These are phyloP conservation scores for Periparus ater DNA, from an alignment of 2,797 vertebrate genomes.

Conservation along the genomic window DNA sequence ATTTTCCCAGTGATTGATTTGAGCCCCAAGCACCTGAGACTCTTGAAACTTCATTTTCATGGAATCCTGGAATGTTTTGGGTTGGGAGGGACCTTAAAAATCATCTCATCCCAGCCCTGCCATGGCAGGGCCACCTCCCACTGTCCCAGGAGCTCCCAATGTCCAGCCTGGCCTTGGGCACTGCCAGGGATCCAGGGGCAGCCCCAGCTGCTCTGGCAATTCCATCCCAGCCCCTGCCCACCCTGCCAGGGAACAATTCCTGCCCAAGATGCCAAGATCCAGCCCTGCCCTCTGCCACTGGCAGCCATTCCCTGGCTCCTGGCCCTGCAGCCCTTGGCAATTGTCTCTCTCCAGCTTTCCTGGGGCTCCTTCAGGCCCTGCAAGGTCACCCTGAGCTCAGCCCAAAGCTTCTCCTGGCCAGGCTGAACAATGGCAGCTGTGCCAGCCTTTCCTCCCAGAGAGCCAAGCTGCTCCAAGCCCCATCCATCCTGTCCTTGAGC, in stretches of 20 bases:
- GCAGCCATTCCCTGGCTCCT: neutral
- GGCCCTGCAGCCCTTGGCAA: neutral
- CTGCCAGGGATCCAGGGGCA: neutral
- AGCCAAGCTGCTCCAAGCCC: neutral
- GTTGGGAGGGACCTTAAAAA: neutral
- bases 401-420: neutral
- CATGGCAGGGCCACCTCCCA: neutral
- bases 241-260: neutral
- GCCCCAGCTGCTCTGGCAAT: neutral
- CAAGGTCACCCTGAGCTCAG: neutral
- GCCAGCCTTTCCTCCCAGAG: neutral
- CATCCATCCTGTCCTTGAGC: neutral
- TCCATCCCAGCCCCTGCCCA: neutral
- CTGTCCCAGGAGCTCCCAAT: neutral
- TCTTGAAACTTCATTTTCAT: neutral
- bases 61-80: neutral
- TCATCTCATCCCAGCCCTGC: rapidly evolving
- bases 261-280: neutral
- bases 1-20: neutral
- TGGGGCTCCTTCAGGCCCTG: neutral
- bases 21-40: neutral
- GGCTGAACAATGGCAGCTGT: neutral
- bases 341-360: neutral
- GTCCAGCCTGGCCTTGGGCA: neutral
- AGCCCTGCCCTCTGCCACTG: no score